Base-by-base conservation (phyloP, 2,113 vertebrate species). In the Dermatemys mawii region DNA sequence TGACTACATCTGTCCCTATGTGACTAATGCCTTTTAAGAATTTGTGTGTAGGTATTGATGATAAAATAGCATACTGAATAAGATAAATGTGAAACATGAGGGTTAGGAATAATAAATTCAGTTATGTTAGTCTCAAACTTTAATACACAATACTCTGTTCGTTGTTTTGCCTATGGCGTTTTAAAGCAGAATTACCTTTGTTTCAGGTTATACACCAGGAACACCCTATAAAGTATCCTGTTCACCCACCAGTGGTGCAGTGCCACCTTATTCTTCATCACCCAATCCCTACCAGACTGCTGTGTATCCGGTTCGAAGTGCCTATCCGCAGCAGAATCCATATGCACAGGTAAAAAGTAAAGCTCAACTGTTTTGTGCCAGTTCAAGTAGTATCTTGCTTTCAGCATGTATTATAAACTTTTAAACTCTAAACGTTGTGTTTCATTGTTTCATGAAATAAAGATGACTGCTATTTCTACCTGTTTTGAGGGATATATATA, bases 191-290 rank as follows among this genome's bases (percentile, higher is more conserved):
- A 79, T 55, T 94, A 14, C 35, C 88, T 97, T 90, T 96, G 60
- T 98, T 98, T 4, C 96, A 98, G 99, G 99, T 96, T 99, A 99
- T 22, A 99, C 98, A 55, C 99, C 99, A 29, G 99, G 99, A 89
- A 99, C 99, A 90, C 99, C 99, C 1, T 99, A 99, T 97, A 99
- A 99, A 98, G 99, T 99, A 96, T 99, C 99, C 95, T 99, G 99
- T 97, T 99, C 99, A 81, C 99, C 99, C 83, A 99, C 98, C 92
- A 99, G 99, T 19, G 99, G 99, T 82, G 98, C 99, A 19, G 98
- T 99, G 89, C 99, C 99, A 7, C 99, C 99, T 0, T 99, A 99
- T 63, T 99, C 99, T 8, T 99, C 99, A 0, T 99, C 99, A 29
- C 99, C 99, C 1, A 99, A 98, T 93, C 99, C 99, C 35, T 99